These are phyloP conservation scores for Sander lucioperca DNA, from an alignment of 2,113 vertebrate species.

Conservation along the genomic window DNA sequence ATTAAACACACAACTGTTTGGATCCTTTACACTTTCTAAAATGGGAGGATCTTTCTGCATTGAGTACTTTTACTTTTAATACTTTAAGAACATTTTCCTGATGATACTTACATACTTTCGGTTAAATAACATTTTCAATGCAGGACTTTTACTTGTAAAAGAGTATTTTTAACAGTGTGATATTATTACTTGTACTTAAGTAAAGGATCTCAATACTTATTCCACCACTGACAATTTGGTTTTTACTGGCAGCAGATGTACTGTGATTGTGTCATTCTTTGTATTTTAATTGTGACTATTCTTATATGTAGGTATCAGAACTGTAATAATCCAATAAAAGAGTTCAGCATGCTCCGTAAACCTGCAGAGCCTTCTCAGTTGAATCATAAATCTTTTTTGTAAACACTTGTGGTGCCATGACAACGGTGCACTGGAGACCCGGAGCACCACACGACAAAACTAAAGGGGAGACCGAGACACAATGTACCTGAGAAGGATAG, in stretches of 20 bases:
- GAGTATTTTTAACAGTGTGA: too few species aligned
- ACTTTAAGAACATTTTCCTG: too few species aligned
- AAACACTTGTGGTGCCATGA: conserved; percentile 16
- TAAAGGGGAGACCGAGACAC: conserved; percentile 1
- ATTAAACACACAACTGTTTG: too few species aligned
- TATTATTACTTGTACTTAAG: too few species aligned
- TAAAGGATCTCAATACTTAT: too few species aligned
- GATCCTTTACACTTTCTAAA: too few species aligned
- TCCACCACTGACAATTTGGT: too few species aligned
- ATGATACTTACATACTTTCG: too few species aligned
- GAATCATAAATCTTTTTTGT: conserved; percentile 25
- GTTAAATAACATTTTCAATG: too few species aligned
- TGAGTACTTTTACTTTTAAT: too few species aligned
- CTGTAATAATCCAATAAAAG: conserved; percentile 34
- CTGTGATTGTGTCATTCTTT: conserved; percentile 12
- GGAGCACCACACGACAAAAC: not conserved
- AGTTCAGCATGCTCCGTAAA: conserved; percentile 8
- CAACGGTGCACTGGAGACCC: conserved; percentile 1
- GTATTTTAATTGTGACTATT: conserved; percentile 8
- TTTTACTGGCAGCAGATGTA: not conserved
- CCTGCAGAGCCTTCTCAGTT: not conserved
- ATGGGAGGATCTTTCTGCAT: too few species aligned
- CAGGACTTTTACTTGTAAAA: too few species aligned
- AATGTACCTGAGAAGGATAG: not conserved
- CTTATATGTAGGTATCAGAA: conserved; percentile 9